Percentiles rank a stretch among this genome's conserved stretches.
Conservation (phyloP, 1,140 invertebrate genomes). For the Brachionus sp. region DNA sequence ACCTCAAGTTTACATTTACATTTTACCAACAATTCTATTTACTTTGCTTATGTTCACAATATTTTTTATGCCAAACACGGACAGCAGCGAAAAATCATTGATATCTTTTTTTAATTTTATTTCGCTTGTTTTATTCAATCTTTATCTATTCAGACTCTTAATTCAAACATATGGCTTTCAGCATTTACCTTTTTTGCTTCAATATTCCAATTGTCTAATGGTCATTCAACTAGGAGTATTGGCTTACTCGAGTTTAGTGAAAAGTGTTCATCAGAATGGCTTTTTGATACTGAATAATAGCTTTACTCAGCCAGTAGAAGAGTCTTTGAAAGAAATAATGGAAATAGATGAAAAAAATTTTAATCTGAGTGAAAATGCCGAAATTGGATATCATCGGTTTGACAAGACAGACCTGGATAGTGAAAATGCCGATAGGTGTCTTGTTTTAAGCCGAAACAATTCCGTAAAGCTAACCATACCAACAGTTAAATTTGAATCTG, state of each 20-base stretch:
- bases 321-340: neutral
- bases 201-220: conserved; percentile 43
- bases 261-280: conserved; percentile 25
- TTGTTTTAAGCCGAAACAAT: neutral
- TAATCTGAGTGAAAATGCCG: neutral
- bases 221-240: conserved; percentile 40
- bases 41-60: conserved; percentile 17
- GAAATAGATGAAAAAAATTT: neutral
- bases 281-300: conserved; percentile 21
- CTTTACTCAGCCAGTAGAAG: neutral
- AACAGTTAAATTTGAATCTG: neutral
- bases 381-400: neutral
- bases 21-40: conserved; percentile 32
- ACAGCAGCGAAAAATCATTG: conserved; percentile 5
- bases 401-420: neutral
- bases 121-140: neutral
- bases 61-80: conserved; percentile 36
- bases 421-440: neutral
- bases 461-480: neutral
- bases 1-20: conserved; percentile 34
- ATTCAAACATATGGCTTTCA: conserved; percentile 36
- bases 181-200: conserved; percentile 15
- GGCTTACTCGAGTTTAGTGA: conserved; percentile 29
- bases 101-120: conserved; percentile 43
- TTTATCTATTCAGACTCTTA: conserved; percentile 18